These are phyloP conservation scores for Cheilinus undulatus DNA, from an alignment of 2,113 vertebrate species.

Conservation along the genomic window DNA sequence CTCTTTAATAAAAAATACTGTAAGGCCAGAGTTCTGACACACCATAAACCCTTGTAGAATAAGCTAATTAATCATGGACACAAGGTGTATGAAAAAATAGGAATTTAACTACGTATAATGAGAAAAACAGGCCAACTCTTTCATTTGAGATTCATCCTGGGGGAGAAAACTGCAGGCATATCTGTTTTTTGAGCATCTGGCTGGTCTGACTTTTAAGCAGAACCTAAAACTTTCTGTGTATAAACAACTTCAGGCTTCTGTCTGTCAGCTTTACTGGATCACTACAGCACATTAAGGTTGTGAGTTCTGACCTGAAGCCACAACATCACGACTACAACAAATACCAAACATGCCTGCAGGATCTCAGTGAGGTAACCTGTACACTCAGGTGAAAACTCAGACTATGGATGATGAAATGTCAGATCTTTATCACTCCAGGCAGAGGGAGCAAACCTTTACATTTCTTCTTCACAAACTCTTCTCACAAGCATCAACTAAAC, in stretches of 20 bases:
- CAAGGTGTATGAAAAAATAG: background rate
- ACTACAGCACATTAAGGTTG: background rate
- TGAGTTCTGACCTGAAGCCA: background rate
- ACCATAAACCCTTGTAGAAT: slow-evolving; percentile 23
- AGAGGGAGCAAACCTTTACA: background rate
- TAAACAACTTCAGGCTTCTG: no score
- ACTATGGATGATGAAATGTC: slow-evolving; percentile 25
- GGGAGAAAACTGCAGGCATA: slow-evolving; percentile 22
- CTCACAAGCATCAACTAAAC: background rate
- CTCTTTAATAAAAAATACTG: slow-evolving; percentile 50
- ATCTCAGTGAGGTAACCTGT: background rate
- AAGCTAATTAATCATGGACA: slow-evolving; percentile 61
- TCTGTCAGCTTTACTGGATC: background rate
- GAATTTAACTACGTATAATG: no score
- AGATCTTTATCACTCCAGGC: slow-evolving; percentile 20
- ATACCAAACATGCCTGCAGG: background rate
- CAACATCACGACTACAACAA: background rate
- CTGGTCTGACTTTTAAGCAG: slow-evolving; percentile 41
- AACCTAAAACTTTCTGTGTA: no score
- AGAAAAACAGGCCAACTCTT: no score
- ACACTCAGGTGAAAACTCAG: background rate
- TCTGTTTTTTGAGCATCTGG: no score
- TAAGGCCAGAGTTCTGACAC: slow-evolving; percentile 16
- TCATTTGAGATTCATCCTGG: no score
- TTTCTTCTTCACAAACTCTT: slow-evolving; percentile 1